Conservation (phyloP, 2,113 vertebrate species). For the Illadopsis cleaveri region DNA sequence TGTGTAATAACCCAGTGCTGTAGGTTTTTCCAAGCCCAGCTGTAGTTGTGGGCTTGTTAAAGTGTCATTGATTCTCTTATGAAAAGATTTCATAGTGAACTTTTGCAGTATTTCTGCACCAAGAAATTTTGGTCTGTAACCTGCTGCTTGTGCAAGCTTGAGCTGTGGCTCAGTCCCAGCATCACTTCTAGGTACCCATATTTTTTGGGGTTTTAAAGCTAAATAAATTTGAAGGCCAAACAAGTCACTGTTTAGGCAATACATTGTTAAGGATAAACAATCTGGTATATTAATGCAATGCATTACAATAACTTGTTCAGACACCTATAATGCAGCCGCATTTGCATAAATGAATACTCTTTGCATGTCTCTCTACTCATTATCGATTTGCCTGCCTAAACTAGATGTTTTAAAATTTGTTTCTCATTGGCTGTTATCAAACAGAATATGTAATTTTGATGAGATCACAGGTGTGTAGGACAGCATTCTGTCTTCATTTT, state of each 20-base stretch:
- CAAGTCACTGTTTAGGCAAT: background rate
- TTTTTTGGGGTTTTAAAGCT: background rate
- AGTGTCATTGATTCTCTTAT: background rate
- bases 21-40: background rate
- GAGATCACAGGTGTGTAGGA: background rate
- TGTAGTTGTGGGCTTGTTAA: background rate
- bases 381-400: background rate
- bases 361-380: background rate
- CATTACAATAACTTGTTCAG: background rate
- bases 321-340: background rate
- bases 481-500: background rate
- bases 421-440: background rate
- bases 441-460: background rate
- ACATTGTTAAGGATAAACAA: background rate
- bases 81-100: background rate
- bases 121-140: background rate
- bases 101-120: background rate
- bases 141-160: background rate
- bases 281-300: background rate
- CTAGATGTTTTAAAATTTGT: background rate
- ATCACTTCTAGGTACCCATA: background rate
- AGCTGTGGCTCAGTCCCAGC: background rate
- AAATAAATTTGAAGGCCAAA: background rate
- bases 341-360: conserved; percentile 11
- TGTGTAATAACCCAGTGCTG: background rate